phyloP scores from a whole-genome alignment of 2,113 vertebrate species.

The Macrotis lagotis region DNA sequence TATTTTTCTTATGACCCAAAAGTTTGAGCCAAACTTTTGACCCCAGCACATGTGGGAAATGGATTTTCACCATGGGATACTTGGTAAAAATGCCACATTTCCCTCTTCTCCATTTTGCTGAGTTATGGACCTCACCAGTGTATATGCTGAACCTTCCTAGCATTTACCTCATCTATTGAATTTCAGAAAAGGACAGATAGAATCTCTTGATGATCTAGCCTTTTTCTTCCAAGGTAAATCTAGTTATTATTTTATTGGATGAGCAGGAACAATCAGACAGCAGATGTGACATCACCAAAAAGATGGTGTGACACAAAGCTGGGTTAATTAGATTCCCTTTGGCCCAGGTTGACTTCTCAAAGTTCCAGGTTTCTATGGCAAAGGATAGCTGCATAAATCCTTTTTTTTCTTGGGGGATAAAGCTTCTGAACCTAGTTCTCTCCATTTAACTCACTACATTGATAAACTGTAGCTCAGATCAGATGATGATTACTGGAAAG shows the following conservation, averaged over 20 bases:
- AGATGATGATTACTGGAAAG: no score
- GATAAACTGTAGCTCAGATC: background rate
- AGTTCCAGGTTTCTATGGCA: background rate
- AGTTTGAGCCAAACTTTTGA: constrained; percentile 3
- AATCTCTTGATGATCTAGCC: background rate
- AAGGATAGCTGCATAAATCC: background rate
- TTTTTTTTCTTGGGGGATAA: background rate
- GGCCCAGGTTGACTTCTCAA: background rate
- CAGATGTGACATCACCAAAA: background rate
- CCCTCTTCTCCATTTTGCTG: background rate
- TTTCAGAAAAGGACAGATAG: background rate
- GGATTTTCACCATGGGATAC: background rate
- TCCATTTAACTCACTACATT: background rate
- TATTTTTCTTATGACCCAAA: constrained; percentile 29
- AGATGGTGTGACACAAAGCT: background rate
- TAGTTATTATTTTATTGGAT: background rate
- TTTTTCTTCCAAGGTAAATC: background rate
- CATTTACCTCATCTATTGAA: background rate
- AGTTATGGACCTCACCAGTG: background rate
- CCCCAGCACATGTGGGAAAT: background rate
- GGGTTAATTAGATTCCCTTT: background rate
- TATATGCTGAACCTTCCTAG: background rate
- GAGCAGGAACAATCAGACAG: background rate
- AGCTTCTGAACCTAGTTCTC: background rate
- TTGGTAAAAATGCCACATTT: background rate